Conservation (phyloP, 2,797 vertebrate genomes). For the Thamnophis elegans region DNA sequence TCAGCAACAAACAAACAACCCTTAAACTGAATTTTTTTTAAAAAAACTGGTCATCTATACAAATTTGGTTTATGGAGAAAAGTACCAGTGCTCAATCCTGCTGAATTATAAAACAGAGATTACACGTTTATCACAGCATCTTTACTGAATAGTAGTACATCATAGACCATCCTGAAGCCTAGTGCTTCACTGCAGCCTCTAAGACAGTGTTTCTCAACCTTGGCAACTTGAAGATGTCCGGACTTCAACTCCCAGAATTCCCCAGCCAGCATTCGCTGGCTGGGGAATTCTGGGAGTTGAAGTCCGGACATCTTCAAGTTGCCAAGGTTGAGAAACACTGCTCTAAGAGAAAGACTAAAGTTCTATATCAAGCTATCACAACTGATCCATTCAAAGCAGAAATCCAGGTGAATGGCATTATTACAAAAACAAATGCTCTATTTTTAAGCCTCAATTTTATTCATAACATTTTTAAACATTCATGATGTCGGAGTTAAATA, state of each 20-base stretch:
- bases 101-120: neutral
- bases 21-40: neutral
- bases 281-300: no score
- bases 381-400: neutral
- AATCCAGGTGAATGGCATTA: rapidly evolving
- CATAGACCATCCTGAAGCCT: neutral
- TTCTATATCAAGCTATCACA: neutral
- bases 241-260: no score
- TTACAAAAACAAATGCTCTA: neutral
- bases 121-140: neutral
- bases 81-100: neutral
- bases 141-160: neutral
- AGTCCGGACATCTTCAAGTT: no score
- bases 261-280: no score
- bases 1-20: neutral
- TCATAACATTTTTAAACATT: neutral
- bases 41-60: neutral
- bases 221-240: no score
- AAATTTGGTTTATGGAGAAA: neutral
- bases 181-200: neutral
- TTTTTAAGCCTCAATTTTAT: neutral
- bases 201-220: no score
- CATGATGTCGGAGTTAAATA: neutral
- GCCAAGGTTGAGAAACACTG: no score
- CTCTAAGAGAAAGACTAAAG: neutral